These are phyloP conservation scores for Rhamphomyia laevipes DNA, from an alignment of 2,888 invertebrate genomes.

Conservation along the genomic window DNA sequence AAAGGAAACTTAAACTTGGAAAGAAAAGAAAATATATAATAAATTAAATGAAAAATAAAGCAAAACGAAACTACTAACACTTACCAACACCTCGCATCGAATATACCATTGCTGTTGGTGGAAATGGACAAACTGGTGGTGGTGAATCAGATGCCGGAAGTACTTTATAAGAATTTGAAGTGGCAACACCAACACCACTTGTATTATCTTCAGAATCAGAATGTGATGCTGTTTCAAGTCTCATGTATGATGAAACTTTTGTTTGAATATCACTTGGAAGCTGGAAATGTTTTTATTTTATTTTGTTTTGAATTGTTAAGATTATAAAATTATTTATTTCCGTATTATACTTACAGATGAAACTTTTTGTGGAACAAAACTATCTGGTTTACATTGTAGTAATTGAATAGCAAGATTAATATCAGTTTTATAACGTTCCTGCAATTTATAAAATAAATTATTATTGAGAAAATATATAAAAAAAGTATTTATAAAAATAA, in stretches of 20 bases:
- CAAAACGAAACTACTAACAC: conserved; percentile 36
- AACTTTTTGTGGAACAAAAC: conserved; percentile 84
- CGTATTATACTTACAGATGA: conserved; percentile 58
- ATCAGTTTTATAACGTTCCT: conserved; percentile 91
- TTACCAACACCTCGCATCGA: conserved; percentile 42
- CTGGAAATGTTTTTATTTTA: conserved; percentile 41
- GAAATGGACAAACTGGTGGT: conserved; percentile 47
- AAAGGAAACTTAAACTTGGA: conserved; percentile 14
- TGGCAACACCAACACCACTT: conserved; percentile 34
- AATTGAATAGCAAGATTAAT: conserved; percentile 88
- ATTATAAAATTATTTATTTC: not conserved
- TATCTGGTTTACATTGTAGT: conserved; percentile 87
- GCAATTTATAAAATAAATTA: conserved; percentile 31
- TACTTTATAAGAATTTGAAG: conserved; percentile 37
- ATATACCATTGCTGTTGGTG: conserved; percentile 75
- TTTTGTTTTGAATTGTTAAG: not conserved
- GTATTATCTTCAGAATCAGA: conserved; percentile 38
- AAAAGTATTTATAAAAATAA: too few relatives aligned
- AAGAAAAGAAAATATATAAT: conserved; percentile 11
- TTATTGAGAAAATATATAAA: too few relatives aligned
- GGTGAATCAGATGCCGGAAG: conserved; percentile 38
- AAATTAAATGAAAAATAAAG: conserved; percentile 17
- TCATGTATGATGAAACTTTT: conserved; percentile 64
- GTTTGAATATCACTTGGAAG: conserved; percentile 84
- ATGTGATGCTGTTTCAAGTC: conserved; percentile 36